Percentiles rank a stretch among this genome's conserved stretches.
phyloP scores from a whole-genome alignment of 2,888 invertebrate genomes.

The Pharmacophagus antenor region DNA sequence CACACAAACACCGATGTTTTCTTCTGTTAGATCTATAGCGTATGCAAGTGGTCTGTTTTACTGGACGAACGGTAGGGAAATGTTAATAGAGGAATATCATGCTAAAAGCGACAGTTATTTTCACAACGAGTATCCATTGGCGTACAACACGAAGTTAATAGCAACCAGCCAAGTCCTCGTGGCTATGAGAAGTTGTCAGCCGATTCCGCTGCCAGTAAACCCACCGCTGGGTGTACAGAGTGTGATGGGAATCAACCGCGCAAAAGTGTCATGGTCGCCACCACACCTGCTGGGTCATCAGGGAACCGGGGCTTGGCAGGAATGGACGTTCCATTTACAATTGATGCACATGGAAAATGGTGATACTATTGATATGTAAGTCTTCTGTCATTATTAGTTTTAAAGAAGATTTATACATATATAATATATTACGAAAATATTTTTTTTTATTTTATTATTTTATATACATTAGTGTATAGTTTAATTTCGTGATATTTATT shows the following conservation, averaged over 20 bases:
- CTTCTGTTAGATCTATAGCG: slow-evolving; percentile 87
- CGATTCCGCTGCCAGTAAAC: slow-evolving; percentile 88
- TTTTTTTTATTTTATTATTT: no score
- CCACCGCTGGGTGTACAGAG: slow-evolving; percentile 90
- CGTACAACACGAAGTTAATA: slow-evolving; percentile 61
- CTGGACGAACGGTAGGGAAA: slow-evolving; percentile 90
- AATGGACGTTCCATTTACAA: slow-evolving; percentile 90
- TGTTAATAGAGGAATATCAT: slow-evolving; percentile 90
- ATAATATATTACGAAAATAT: no score
- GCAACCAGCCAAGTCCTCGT: slow-evolving; percentile 68
- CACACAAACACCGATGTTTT: slow-evolving; percentile 87
- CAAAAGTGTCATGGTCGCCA: slow-evolving; percentile 90
- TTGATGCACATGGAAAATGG: slow-evolving; percentile 77
- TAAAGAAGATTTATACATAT: no score
- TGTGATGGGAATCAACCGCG: slow-evolving; percentile 87
- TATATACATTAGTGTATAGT: no score
- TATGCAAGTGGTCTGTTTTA: slow-evolving; percentile 89
- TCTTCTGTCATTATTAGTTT: slow-evolving; percentile 14
- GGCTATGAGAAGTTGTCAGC: slow-evolving; percentile 87
- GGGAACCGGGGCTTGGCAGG: slow-evolving; percentile 84
- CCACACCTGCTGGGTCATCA: slow-evolving; percentile 89
- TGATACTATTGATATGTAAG: slow-evolving; percentile 60
- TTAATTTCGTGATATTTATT: neutral
- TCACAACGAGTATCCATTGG: slow-evolving; percentile 86
- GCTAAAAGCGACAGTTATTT: slow-evolving; percentile 85